Evolutionary conservation across 2,888 invertebrate genomes (phyloP).

Genomic region (Drosophila demipolita): DNA sequence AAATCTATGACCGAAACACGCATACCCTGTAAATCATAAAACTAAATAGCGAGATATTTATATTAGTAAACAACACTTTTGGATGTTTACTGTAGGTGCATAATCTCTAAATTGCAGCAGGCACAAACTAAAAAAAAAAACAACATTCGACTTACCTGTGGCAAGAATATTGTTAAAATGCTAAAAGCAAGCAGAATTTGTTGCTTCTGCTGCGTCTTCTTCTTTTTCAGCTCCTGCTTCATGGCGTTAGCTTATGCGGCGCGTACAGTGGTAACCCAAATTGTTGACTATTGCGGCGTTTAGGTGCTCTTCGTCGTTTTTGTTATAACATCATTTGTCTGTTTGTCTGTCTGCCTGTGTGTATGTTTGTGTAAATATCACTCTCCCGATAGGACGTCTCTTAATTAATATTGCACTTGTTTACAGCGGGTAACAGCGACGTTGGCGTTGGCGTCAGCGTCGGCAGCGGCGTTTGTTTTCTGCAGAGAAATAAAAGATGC

Average conservation of each 20-base stretch:
- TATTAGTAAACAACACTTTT: neutral
- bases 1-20: neutral
- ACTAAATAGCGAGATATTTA: neutral
- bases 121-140: neutral
- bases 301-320: conserved; percentile 17
- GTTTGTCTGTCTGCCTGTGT: conserved; percentile 14
- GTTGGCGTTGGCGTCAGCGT: conserved; percentile 21
- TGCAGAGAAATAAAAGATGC: conserved; percentile 31
- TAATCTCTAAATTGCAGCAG: neutral
- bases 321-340: conserved; percentile 57
- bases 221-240: conserved; percentile 31
- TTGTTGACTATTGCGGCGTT: conserved; percentile 26
- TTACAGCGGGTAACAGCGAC: conserved; percentile 31
- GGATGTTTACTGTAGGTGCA: neutral
- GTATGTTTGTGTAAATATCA: conserved; percentile 11
- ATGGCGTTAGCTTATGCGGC: conserved; percentile 49
- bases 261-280: conserved; percentile 45
- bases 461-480: conserved; percentile 20
- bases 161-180: conserved; percentile 58
- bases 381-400: conserved; percentile 34
- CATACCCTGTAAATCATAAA: conserved; percentile 4
- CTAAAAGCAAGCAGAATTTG: conserved; percentile 41
- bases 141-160: conserved; percentile 48
- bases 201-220: conserved; percentile 16
- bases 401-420: conserved; percentile 66